Base-by-base conservation (phyloP, 2,113 vertebrate genomes). In the Asarcornis scutulata region DNA sequence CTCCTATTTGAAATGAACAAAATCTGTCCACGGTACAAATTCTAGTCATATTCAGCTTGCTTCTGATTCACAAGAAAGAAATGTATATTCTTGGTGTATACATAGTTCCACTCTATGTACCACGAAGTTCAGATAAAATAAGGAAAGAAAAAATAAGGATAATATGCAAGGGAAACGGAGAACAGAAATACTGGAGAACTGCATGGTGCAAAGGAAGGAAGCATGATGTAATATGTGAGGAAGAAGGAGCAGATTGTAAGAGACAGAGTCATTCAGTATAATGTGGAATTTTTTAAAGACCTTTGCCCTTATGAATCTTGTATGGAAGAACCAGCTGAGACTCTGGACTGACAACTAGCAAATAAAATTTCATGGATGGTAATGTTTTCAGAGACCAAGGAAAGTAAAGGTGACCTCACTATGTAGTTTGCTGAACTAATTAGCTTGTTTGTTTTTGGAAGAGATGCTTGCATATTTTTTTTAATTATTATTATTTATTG, bases 241-340 rank as follows among this genome's bases (percentile, higher is more conserved):
- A 31, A 79, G 83, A 25, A 27, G 23, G 10, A 32, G 31, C 7
- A 72, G 74, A 5, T 18, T 29, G 3, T 22, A 17, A 69, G 27
- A 86, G 26, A 38, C 38, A 72, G 74, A 64, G 67, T 1, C 3
- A 2, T 14, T 90, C 55, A 60, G 71, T 76, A 12, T 40, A 16
- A 68, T 90, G 84, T 48, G 68, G 95, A 96, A 89, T 95, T 79
- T 52, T 74, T 34, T 56, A 1, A 14, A 81, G 97, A 92, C 96
- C 96, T 98, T 95, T 97, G 95, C 87, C 96, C 96, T 96, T 46
- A 78, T 96, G 97, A 96, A 96, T 97, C 89, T 96, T 89, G 88
- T 16, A 95, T 92, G n/a, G 44, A 66, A 86, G 63, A 96, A 96
- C 56, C 34, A 79, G 60, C 4, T 42, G 91, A 92, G 83, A 38